phyloP scores from a whole-genome alignment of 2,797 vertebrate genomes.

The Enteromius thamalakanensis region DNA sequence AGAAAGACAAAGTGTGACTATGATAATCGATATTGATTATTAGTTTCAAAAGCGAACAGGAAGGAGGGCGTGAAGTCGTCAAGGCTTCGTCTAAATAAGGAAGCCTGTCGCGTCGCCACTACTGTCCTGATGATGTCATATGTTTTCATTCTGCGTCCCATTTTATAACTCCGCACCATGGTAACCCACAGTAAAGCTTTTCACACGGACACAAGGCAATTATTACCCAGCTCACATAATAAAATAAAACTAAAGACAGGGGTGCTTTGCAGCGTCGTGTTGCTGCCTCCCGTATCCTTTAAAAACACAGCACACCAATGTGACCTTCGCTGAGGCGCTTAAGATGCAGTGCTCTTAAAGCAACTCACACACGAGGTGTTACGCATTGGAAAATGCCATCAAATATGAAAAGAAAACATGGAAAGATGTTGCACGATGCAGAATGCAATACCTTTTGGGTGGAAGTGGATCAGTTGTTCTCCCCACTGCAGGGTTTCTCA shows the following conservation, averaged over 20 bases:
- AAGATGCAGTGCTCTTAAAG: not conserved
- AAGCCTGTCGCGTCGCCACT: slow-evolving; percentile 48
- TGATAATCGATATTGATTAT: not conserved
- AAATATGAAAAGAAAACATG: not conserved
- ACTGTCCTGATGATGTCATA: slow-evolving; percentile 65
- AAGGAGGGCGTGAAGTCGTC: not conserved
- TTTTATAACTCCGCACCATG: slow-evolving; percentile 48
- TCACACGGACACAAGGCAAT: not conserved
- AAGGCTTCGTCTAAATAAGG: slow-evolving; percentile 40
- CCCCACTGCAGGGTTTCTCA: slow-evolving; percentile 53
- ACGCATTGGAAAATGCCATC: not conserved
- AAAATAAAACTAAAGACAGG: not conserved
- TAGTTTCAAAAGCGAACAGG: slow-evolving; percentile 11
- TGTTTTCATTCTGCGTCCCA: slow-evolving; percentile 66
- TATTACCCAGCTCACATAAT: not conserved
- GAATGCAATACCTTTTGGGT: slow-evolving; percentile 49
- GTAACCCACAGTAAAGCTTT: slow-evolving; percentile 1
- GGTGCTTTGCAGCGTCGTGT: not conserved
- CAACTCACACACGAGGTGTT: not conserved
- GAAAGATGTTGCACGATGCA: not conserved
- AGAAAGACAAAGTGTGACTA: not conserved
- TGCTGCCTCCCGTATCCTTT: not conserved
- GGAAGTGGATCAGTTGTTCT: slow-evolving; percentile 56
- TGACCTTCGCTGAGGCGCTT: slow-evolving; percentile 53
- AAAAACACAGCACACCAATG: slow-evolving; percentile 47